Evolutionary conservation across 2,113 vertebrate genomes (phyloP), one percentile per base, ranked within the genome.

Genomic region (Dipodomys stephensi): DNA sequence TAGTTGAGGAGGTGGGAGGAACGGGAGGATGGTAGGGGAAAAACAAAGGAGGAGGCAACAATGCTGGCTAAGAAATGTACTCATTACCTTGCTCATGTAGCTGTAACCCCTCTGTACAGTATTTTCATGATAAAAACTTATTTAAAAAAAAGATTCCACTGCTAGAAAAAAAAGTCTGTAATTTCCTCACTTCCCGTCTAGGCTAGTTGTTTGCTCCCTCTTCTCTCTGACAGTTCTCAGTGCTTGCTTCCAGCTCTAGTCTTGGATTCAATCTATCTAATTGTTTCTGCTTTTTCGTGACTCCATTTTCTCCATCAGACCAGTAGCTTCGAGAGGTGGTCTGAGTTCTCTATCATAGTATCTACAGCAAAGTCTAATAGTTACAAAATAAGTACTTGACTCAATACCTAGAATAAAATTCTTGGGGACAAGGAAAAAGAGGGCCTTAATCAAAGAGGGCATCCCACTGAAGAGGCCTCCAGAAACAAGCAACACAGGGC

Each of bases 321-420:
- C 9, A 62, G 44, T 74, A 91, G 27, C 22, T 60, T 3, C 9
- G 78, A 49, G 49, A 78, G 46, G 6, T 32, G 68, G 13, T 44
- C 76, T 85, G 30, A 18, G 22, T 77, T 60, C 72, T 39, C 19
- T 46, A n/a, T 53, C 15, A 64, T 67, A 35, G 28, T 53, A 65
- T 46, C 60, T 71, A 72, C 77, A 27, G 35, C 2, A 69, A 79
- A 20, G 27, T 16, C 46, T n/a, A 84, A 68, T 35, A 83, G 15
- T 80, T 35, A 44, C 7, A 83, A 35, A 30, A 22, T 16, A 78
- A 85, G 35, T 67, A 87, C 15, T 5, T 60, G 7, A 90, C 80
- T 74, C 44, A 82, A 28, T 57, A 71, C 6, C 39, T 23, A 71
- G 39, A 82, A 87, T 68, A 49, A 81, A 96, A 92, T 87, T 39